Percentiles rank a stretch among this genome's conserved stretches.
phyloP scores from a whole-genome alignment of 2,888 invertebrate genomes.

The Disparrhopalites patrizii region DNA sequence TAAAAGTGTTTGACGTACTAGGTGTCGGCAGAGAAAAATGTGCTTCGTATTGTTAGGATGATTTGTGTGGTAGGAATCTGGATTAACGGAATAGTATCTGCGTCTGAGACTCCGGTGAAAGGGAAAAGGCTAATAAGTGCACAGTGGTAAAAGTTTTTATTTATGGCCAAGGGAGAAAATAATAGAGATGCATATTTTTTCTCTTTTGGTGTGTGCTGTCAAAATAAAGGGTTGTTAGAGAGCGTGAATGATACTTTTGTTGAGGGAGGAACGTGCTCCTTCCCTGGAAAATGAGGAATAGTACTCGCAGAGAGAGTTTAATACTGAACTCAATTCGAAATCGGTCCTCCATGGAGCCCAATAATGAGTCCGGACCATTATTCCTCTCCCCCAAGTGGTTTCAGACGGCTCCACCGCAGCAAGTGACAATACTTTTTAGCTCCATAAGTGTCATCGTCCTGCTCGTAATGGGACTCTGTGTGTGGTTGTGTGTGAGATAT shows the following conservation, averaged over 20 bases:
- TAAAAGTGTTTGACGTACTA: no score
- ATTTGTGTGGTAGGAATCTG: no score
- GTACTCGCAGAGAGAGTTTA: not conserved
- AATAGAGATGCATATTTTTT: not conserved
- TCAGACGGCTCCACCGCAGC: slow-evolving; percentile 13
- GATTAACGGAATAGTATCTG: no score
- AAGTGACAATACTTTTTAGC: slow-evolving; percentile 36
- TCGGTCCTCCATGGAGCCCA: no score
- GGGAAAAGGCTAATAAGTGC: no score
- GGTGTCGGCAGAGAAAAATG: no score
- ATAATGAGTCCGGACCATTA: not conserved
- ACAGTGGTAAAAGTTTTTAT: no score
- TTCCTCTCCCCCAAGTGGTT: not conserved
- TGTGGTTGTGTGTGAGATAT: slow-evolving; percentile 33
- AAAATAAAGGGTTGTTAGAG: not conserved
- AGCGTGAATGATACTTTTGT: no score
- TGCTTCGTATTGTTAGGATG: no score
- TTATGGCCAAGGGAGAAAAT: not conserved
- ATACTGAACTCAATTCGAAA: not conserved
- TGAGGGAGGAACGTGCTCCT: not conserved
- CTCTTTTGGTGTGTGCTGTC: not conserved
- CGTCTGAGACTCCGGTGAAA: no score
- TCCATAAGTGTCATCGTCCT: slow-evolving; percentile 36
- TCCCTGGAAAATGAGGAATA: no score
- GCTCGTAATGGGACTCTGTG: slow-evolving; percentile 32